Conservation (phyloP, 35 echinoderm and acorn worm genomes). For the Ptychodera flava region DNA sequence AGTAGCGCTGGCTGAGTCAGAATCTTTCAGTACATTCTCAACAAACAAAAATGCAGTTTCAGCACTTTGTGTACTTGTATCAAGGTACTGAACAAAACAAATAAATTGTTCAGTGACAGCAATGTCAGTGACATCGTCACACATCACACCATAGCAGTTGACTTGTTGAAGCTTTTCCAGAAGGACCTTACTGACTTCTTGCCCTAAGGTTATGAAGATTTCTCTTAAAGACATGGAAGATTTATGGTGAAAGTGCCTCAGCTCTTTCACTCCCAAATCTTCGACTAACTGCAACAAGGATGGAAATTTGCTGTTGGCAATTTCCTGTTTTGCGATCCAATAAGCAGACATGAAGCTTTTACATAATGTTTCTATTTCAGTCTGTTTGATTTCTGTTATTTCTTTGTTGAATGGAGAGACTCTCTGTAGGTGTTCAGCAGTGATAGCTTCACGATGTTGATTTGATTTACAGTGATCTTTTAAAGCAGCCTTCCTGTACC, state of each 20-base stretch:
- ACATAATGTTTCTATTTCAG: neutral
- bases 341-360: neutral
- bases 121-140: constrained; percentile 5
- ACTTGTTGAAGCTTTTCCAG: neutral
- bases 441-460: neutral
- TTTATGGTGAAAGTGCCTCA: constrained; percentile 2
- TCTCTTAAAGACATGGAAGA: neutral
- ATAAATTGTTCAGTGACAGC: constrained; percentile 3
- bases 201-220: neutral
- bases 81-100: neutral
- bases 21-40: neutral
- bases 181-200: neutral
- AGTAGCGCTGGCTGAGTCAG: neutral
- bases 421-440: neutral
- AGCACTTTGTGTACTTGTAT: neutral
- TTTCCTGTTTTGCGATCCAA: neutral
- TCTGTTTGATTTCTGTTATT: neutral
- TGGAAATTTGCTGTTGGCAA: neutral
- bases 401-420: neutral
- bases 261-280: neutral
- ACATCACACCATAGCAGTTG: neutral
- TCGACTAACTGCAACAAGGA: neutral
- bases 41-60: constrained; percentile 7
- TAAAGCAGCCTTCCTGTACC: neutral
- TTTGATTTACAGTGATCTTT: neutral